Evolutionary conservation across 2,113 vertebrate genomes (phyloP).

Genomic region (Catharus bicknelli): DNA sequence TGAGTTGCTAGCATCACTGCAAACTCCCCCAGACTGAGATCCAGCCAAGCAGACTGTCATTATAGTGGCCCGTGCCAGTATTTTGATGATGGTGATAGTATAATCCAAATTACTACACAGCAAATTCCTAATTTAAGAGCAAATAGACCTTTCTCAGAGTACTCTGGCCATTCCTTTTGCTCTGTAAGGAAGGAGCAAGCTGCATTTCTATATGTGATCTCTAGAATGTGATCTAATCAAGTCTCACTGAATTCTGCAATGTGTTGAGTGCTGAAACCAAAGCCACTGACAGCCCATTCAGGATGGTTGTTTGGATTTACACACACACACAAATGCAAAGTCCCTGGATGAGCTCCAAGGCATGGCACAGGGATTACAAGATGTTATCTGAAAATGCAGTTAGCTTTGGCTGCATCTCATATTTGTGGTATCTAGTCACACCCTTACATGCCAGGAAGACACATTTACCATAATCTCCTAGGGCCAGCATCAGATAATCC

Average conservation of each 20-base stretch:
- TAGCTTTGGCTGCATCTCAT: neutral
- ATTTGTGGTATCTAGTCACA: neutral
- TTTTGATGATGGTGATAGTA: neutral
- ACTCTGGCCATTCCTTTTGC: neutral
- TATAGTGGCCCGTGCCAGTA: neutral
- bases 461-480: neutral
- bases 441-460: neutral
- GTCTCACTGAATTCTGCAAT: neutral
- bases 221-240: neutral
- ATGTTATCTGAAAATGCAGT: neutral
- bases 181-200: neutral
- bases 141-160: slow-evolving; percentile 10
- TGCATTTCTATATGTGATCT: neutral
- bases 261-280: neutral
- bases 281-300: neutral
- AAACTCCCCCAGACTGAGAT: neutral
- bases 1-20: neutral
- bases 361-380: neutral
- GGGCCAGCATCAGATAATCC: neutral
- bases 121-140: neutral
- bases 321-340: neutral
- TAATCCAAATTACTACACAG: neutral
- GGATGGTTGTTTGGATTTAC: neutral
- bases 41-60: slow-evolving; percentile 5
- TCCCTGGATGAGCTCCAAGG: neutral